Base-by-base conservation (phyloP, 2,888 invertebrate genomes). In the Xestia rhomboidea region DNA sequence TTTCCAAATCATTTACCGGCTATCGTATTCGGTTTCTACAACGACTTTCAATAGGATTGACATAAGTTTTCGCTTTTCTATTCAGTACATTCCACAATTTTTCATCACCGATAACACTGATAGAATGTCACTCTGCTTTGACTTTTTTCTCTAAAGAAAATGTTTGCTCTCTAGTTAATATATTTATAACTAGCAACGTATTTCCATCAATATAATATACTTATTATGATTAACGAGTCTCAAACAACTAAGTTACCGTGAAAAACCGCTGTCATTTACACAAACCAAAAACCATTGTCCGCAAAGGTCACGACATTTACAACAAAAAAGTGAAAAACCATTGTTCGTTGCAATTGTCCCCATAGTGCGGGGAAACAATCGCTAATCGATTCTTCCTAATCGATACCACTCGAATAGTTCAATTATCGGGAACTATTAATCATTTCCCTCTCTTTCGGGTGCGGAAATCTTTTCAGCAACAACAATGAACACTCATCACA, bases 401-500 rank as follows among this genome's bases (percentile, higher is more conserved):
- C 87, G 82, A 88, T 88, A 88, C 80, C 70, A 77, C 85, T 85
- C 82, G 79, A 87, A 87, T 87, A 87, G 86, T 87, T 86, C 88
- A 87, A 85, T 85, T 88, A 85, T 82, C 81, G 79, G 79, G 73
- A 70, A 84, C 84, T 77, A 88, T 89, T 85, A 89, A 89, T 88
- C 85, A 89, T 89, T 83, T 81, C 88, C 82, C 76, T 83, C 80
- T 82, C 84, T 84, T 82, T 81, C 82, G 80, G 85, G 68, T 63
- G 78, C 83, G 78, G 81, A 84, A 88, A 89, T 90, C 89, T 90
- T 90, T 90, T 89, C 86, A 85, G 87, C 69, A 82, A 81, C 86
- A 81, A 90, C 91, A 91, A 90, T 90, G 89, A 87, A 85, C 89
- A 90, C 89, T 90, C 84, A 88, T 92, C 89, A 89, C 87, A 85